Percentiles rank a stretch among this genome's conserved stretches.
These are phyloP conservation scores for Mormyrus proboscirostris DNA, from an alignment of 2,797 vertebrate genomes.

Conservation along the genomic window DNA sequence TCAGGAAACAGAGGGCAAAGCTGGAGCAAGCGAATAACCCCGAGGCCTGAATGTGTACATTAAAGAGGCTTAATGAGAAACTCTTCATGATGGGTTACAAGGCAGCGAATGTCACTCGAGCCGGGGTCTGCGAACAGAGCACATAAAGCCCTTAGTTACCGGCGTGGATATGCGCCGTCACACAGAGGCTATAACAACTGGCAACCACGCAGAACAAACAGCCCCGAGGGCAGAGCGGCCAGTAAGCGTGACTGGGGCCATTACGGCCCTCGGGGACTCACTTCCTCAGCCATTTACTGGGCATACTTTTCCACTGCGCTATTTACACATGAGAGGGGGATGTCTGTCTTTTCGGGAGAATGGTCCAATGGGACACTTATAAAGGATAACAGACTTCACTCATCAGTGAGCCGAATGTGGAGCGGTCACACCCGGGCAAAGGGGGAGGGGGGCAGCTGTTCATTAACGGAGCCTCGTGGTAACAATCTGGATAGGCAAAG, in stretches of 20 bases:
- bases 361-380: background rate
- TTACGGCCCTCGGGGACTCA: background rate
- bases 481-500: too few relatives aligned
- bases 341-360: background rate
- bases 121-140: background rate
- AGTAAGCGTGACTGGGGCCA: conserved; percentile 2
- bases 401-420: background rate
- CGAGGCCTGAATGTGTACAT: background rate
- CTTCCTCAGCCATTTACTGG: background rate
- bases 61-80: conserved; percentile 1
- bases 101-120: conserved; percentile 17
- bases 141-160: conserved; percentile 15
- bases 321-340: background rate
- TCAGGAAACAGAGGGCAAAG: background rate
- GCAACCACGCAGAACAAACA: background rate
- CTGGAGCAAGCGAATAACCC: background rate
- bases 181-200: background rate
- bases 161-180: conserved; percentile 17
- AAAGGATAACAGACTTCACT: background rate
- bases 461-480: background rate
- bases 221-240: background rate
- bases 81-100: background rate
- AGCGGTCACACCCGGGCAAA: background rate
- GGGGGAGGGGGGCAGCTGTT: background rate
- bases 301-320: background rate